Evolutionary conservation across 30 jellyfish, hydroid and myxozoan genomes (phyloP), one percentile per base, ranked within the genome.

Genomic region (Pelagia noctiluca): DNA sequence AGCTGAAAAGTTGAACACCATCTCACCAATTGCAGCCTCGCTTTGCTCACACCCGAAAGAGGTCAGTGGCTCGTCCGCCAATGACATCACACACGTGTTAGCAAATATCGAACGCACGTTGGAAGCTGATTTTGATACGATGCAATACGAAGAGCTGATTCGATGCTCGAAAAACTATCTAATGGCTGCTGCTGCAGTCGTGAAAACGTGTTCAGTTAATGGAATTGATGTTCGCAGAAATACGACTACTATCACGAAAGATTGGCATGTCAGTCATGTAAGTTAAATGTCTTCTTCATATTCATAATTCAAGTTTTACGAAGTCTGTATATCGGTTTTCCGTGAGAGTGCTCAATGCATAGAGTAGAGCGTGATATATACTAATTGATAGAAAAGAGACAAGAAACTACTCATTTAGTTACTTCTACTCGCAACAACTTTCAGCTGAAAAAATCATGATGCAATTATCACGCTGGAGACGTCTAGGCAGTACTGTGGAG

Each of bases 1-100:
- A n/a, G n/a, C n/a, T n/a, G n/a, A n/a, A n/a, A n/a, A n/a, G 26
- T 30, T 52, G 21, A 52, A 19, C 21, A 30, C 21, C 12, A 52
- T 52, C 68, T 25, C 68, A 8, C 68, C 68, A 3, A 52, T 52
- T 30, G 68, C 68, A 3, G 68, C 68, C 12, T 52, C 68, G 26
- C 68, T 52, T 4, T 52, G 68, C 26, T 52, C 68, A 8, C 30
- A 10, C 16, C 68, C 68, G 4, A 3, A 30, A 3, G 68, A 52
- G 21, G 68, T 52, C 12, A 3, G 30, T 30, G 2, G 68, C 26
- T 19, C 4, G 21, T 52, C 68, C 7, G 68, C 68, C 26, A 19
- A 19, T 52, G 21, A 52, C 30, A 52, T 52, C 68, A 30, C 68
- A 10, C 30, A 25, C 2, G 68, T 30, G 12, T 19, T 52, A 8